phyloP scores from a whole-genome alignment of 2,888 invertebrate genomes.

The Stictocephala bisonia region DNA sequence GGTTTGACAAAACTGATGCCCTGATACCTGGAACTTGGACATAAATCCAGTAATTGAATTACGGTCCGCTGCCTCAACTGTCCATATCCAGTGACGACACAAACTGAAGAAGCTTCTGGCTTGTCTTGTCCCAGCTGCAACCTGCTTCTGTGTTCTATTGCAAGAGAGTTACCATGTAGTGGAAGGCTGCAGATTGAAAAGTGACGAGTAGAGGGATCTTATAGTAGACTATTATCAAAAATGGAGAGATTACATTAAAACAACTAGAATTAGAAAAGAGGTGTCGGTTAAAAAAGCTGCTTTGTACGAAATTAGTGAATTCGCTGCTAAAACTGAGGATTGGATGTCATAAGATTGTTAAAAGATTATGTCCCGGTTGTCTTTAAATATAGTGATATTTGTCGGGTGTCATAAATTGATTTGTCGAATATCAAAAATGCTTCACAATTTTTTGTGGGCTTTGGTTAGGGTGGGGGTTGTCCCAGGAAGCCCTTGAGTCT shows the following conservation, averaged over 20 bases:
- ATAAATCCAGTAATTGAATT: constrained; percentile 71
- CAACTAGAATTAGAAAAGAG: constrained; percentile 66
- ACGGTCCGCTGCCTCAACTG: constrained; percentile 71
- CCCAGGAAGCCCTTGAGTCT: constrained; percentile 70
- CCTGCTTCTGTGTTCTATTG: constrained; percentile 72
- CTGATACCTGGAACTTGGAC: constrained; percentile 68
- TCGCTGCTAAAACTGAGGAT: constrained; percentile 68
- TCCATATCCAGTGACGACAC: constrained; percentile 69
- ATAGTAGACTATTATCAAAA: constrained; percentile 68
- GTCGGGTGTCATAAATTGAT: constrained; percentile 78
- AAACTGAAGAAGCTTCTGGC: constrained; percentile 67
- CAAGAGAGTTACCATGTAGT: constrained; percentile 72
- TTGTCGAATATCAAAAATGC: constrained; percentile 73
- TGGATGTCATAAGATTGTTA: constrained; percentile 71
- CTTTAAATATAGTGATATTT: constrained; percentile 72
- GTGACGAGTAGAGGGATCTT: constrained; percentile 66
- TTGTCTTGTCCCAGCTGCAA: constrained; percentile 70
- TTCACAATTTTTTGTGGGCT: constrained; percentile 74
- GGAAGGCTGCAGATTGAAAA: constrained; percentile 68
- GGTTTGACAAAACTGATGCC: constrained; percentile 70
- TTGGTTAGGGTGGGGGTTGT: constrained; percentile 66
- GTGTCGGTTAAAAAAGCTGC: constrained; percentile 69
- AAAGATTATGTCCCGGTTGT: constrained; percentile 71
- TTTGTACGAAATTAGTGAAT: constrained; percentile 67
- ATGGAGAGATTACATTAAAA: constrained; percentile 63